phyloP scores from a whole-genome alignment of 2,113 vertebrate genomes.

The Synodontis membranacea region DNA sequence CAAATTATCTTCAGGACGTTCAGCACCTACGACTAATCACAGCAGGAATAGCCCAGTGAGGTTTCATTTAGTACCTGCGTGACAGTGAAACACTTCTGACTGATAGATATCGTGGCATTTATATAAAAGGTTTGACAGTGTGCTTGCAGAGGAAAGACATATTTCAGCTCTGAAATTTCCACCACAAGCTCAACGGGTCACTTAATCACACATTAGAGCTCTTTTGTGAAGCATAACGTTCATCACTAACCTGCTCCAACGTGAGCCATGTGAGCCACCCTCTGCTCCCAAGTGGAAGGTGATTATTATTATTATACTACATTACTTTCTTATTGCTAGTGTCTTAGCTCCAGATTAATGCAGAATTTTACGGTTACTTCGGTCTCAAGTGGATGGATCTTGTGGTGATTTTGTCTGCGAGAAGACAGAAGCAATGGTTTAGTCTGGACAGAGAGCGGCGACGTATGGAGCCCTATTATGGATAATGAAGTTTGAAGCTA shows the following conservation, averaged over 20 bases:
- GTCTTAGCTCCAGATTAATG: background rate
- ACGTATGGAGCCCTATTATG: conserved; percentile 59
- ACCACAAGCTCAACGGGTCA: conserved; percentile 68
- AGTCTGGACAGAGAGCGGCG: conserved; percentile 43
- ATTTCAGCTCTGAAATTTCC: conserved; percentile 54
- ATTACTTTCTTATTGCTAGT: background rate
- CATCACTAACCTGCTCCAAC: conserved; percentile 57
- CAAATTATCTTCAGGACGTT: background rate
- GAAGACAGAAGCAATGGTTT: conserved; percentile 36
- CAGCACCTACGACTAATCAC: background rate
- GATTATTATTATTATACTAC: background rate
- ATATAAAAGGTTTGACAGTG: conserved; percentile 23
- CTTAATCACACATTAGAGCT: conserved; percentile 75
- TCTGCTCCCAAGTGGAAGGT: background rate
- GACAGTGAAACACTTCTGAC: conserved; percentile 19
- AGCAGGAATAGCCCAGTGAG: conserved; percentile 11
- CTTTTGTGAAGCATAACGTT: conserved; percentile 70
- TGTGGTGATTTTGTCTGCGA: background rate
- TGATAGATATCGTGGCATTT: conserved; percentile 37
- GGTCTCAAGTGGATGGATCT: background rate
- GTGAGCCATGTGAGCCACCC: conserved; percentile 1
- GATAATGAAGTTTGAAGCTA: conserved; percentile 68
- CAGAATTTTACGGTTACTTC: background rate
- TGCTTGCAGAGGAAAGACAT: conserved; percentile 61
- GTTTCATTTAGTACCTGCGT: conserved; percentile 25